phyloP scores from a whole-genome alignment of 1,140 invertebrate genomes.

The Eurytemora carolleeae region DNA sequence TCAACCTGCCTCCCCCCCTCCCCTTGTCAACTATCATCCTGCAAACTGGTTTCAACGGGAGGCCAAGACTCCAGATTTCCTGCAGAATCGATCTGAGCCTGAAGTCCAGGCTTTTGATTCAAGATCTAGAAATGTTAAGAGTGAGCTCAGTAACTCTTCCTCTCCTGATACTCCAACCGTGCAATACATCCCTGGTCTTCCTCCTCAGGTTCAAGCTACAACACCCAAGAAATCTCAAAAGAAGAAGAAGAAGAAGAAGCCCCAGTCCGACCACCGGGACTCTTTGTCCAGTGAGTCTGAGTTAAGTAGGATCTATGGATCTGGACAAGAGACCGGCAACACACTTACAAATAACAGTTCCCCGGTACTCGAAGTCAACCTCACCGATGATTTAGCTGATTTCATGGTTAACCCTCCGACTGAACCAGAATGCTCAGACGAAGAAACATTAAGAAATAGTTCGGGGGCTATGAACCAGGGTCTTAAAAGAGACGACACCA shows the following conservation, averaged over 20 bases:
- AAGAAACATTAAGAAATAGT: neutral
- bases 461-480: no score
- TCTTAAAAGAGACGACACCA: no score
- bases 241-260: neutral
- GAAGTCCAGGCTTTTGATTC: no score
- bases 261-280: neutral
- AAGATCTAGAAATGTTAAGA: no score
- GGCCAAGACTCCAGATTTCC: no score
- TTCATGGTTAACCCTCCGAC: neutral
- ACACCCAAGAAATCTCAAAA: neutral
- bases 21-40: constrained; percentile 2
- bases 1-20: constrained; percentile 8
- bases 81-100: no score
- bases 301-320: no score
- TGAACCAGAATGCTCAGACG: neutral
- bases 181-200: neutral
- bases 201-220: neutral
- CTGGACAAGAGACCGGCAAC: no score
- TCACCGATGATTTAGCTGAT: neutral
- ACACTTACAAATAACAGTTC: no score
- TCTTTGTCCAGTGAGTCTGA: neutral
- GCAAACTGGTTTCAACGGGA: constrained; percentile 2
- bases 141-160: no score
- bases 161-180: neutral
- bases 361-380: neutral